Base-by-base conservation (phyloP, 2,888 invertebrate genomes). In the Nycteola revayana region DNA sequence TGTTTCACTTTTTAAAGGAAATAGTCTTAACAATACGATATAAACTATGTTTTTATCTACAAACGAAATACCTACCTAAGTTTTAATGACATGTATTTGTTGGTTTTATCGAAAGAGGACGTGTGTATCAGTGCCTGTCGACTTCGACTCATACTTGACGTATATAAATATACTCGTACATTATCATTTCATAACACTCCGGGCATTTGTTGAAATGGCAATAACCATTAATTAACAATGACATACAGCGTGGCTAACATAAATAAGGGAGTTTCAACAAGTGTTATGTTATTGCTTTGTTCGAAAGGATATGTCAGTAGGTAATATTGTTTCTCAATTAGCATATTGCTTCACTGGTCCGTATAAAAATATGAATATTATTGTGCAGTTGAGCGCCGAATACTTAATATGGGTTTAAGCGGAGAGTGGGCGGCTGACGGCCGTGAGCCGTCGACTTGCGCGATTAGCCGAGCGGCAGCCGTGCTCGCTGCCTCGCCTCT, bases 361-460 rank as follows among this genome's bases (percentile, higher is more conserved):
- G 55, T 73, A 72, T 75, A 80, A 84, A 83, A 84, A 80, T 81
- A 82, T 82, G 72, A 78, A 79, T 83, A 83, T 77, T 71, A 66
- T 71, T 73, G 67, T 77, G 73, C 64, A 75, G 66, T 73, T 70
- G 72, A 74, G 66, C 64, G 57, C 63, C 67, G 71, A 74, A 76
- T 73, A 74, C 86, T 85, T 63, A 81, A 86, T 85, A 86, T 83
- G 87, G 87, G 66, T 67, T 84, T 85, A 82, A 85, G 71, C 61
- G 59, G 70, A 75, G 80, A 83, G 87, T 88, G 85, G 87, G 87
- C 73, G 86, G 87, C 68, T 67, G 86, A 57, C 78, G 86, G 74
- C 86, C 87, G 69, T 86, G 86, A 87, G 81, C 51, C 75, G 64
- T 71, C 56, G 64, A 67, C 73, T 72, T 66, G 79, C 75, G 70